phyloP scores from a whole-genome alignment of 2,888 invertebrate species.

The Mesodorylaimus sp. region DNA sequence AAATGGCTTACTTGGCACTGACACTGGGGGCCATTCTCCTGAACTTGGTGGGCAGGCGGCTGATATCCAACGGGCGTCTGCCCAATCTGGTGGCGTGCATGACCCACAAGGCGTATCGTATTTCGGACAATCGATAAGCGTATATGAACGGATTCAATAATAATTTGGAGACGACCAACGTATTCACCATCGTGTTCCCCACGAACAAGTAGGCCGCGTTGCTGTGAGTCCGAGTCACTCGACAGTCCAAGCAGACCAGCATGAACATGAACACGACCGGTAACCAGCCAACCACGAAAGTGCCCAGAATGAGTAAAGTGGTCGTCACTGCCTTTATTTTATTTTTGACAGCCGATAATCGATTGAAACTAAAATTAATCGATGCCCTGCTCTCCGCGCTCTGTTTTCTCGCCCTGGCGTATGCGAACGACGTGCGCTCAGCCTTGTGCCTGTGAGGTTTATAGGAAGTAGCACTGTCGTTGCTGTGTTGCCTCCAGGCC shows the following conservation, averaged over 20 bases:
- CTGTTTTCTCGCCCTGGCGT: too few relatives aligned
- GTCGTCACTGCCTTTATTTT: constrained; percentile 42
- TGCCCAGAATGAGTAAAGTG: constrained; percentile 44
- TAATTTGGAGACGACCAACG: constrained; percentile 36
- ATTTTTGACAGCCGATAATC: constrained; percentile 12
- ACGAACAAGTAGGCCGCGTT: neutral
- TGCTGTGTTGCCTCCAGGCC: too few relatives aligned
- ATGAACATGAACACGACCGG: constrained; percentile 42
- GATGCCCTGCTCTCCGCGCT: too few relatives aligned
- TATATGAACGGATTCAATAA: constrained; percentile 48
- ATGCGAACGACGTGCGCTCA: too few relatives aligned
- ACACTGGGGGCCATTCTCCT: too few relatives aligned
- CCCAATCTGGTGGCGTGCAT: constrained; percentile 10
- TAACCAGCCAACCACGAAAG: constrained; percentile 43
- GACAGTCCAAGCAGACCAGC: constrained; percentile 40
- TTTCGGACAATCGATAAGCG: constrained; percentile 47
- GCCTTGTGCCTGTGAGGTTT: too few relatives aligned
- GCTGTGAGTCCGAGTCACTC: constrained; percentile 16
- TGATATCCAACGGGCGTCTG: too few relatives aligned
- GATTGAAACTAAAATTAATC: neutral
- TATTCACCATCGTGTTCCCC: neutral
- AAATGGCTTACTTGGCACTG: too few relatives aligned
- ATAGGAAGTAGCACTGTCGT: too few relatives aligned
- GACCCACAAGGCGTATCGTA: constrained; percentile 32
- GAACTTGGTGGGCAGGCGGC: too few relatives aligned